These are phyloP conservation scores for Aelia acuminata DNA, from an alignment of 2,888 invertebrate species.

Conservation along the genomic window DNA sequence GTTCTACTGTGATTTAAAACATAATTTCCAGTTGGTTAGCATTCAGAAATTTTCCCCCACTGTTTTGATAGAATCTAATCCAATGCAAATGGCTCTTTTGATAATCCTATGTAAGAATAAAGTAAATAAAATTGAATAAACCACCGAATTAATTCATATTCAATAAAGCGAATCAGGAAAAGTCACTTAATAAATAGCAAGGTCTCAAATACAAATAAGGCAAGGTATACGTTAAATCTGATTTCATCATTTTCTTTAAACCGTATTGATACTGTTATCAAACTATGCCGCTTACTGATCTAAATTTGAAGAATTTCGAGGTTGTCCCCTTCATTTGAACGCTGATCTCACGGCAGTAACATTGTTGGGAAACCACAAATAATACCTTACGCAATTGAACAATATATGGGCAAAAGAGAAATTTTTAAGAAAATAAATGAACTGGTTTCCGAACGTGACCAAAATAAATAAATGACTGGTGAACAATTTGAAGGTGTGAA, in stretches of 20 bases:
- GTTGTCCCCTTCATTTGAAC: not conserved
- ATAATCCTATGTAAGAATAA: too few species aligned
- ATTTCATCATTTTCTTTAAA: not conserved
- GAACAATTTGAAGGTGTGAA: constrained; percentile 29
- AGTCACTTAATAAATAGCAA: too few species aligned
- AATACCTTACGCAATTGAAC: not conserved
- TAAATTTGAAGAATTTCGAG: not conserved
- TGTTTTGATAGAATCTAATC: too few species aligned
- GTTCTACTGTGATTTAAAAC: too few species aligned
- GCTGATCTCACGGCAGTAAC: not conserved
- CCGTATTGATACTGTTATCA: not conserved
- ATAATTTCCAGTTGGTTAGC: too few species aligned
- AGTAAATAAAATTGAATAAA: too few species aligned
- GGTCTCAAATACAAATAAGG: too few species aligned
- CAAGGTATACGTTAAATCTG: too few species aligned
- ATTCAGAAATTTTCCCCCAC: too few species aligned
- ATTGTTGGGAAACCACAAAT: not conserved
- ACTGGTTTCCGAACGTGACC: constrained; percentile 43
- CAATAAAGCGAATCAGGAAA: too few species aligned
- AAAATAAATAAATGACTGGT: constrained; percentile 12
- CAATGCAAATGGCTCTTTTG: too few species aligned
- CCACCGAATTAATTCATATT: too few species aligned
- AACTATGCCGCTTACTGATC: not conserved
- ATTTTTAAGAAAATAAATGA: constrained; percentile 42
- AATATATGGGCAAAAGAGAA: constrained; percentile 31